Conservation (phyloP, 2,888 invertebrate genomes). For the Timema cristinae region DNA sequence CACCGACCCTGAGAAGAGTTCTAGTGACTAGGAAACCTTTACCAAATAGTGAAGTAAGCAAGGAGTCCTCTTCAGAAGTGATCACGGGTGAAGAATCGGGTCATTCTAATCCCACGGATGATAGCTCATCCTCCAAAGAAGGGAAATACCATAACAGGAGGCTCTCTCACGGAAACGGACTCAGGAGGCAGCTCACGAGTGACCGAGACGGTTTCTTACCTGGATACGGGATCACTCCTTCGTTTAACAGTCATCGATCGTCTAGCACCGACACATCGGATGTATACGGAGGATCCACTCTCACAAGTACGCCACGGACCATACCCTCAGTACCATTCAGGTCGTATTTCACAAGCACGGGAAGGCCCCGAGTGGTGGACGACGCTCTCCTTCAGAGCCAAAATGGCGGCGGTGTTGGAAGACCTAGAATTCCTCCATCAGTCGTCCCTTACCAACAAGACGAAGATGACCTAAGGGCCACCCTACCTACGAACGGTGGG, state of each 20-base stretch:
- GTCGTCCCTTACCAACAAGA: constrained; percentile 18
- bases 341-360: constrained; percentile 4
- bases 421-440: not conserved
- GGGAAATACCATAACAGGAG: constrained; percentile 41
- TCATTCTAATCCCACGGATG: not conserved
- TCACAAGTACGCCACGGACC: constrained; percentile 47
- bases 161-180: constrained; percentile 50
- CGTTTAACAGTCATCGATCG: constrained; percentile 48
- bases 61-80: not conserved
- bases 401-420: constrained; percentile 15
- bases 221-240: constrained; percentile 34
- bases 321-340: constrained; percentile 24
- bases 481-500: too few relatives aligned
- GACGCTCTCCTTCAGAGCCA: constrained; percentile 26
- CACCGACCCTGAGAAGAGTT: constrained; percentile 12
- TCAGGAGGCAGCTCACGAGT: constrained; percentile 59
- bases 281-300: constrained; percentile 63
- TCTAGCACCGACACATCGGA: constrained; percentile 61
- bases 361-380: constrained; percentile 23
- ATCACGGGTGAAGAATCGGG: not conserved
- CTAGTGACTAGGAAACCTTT: constrained; percentile 35
- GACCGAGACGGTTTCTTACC: constrained; percentile 39
- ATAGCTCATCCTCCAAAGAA: constrained; percentile 42
- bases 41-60: not conserved
- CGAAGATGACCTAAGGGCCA: not conserved